Percentiles rank a stretch among this genome's conserved stretches.
Evolutionary conservation across 2,113 vertebrate species (phyloP).

Genomic region (Hippolais icterina): DNA sequence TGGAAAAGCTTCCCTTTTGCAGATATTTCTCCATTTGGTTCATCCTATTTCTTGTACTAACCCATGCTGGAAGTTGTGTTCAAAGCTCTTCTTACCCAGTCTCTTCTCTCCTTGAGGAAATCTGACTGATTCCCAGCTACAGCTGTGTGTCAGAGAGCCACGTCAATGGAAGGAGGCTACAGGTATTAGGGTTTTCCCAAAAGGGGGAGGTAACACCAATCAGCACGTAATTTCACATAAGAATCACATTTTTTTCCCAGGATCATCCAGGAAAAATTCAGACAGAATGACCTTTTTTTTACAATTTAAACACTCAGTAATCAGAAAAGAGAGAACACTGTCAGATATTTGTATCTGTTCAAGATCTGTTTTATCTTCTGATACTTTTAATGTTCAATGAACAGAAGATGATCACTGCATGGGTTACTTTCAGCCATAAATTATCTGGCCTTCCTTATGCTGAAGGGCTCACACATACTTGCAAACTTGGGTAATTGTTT

Average conservation of each 20-base stretch:
- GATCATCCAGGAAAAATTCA: neutral
- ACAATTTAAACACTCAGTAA: neutral
- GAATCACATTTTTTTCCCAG: neutral
- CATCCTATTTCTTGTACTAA: neutral
- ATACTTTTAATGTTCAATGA: neutral
- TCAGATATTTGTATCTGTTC: neutral
- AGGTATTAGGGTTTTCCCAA: neutral
- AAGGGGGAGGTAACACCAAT: neutral
- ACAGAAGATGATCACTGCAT: neutral
- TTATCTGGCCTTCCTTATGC: neutral
- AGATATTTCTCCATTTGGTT: neutral
- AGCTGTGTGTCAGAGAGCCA: neutral
- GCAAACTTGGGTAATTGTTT: neutral
- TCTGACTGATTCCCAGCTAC: neutral
- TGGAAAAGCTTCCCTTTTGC: neutral
- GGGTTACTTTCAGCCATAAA: neutral
- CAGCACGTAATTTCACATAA: neutral
- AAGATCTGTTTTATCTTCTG: neutral
- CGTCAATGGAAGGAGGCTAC: neutral
- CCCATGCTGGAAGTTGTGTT: neutral
- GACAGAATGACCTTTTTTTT: neutral
- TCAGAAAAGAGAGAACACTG: neutral
- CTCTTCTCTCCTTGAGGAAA: neutral
- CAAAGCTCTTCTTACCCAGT: neutral
- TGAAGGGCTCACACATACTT: neutral